A percentile compares a stretch with the other conserved stretches of the same genome.
These are phyloP conservation scores for Drosophila paulistorum DNA, from an alignment of 1,140 invertebrate species.

Conservation along the genomic window DNA sequence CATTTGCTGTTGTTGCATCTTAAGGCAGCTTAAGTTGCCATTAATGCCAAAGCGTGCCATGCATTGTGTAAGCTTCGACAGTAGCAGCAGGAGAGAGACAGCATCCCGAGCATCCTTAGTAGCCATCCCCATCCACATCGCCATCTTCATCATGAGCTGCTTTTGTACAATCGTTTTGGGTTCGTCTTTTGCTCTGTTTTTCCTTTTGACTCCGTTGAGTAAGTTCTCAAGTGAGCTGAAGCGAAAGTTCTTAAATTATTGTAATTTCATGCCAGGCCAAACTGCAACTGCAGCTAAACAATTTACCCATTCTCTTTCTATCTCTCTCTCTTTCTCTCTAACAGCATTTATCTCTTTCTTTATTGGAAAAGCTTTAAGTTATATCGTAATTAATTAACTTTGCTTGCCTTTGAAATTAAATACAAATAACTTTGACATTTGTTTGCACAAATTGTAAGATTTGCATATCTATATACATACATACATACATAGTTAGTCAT, in stretches of 20 bases:
- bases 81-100: background rate
- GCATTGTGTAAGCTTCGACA: conserved; percentile 24
- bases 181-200: background rate
- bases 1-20: conserved; percentile 50
- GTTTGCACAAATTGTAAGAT: conserved; percentile 55
- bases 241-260: conserved; percentile 72
- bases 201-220: conserved; percentile 23
- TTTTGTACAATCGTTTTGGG: background rate
- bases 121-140: background rate
- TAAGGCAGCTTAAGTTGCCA: conserved; percentile 68
- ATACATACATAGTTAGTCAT: background rate
- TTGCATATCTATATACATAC: background rate
- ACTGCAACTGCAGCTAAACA: conserved; percentile 19
- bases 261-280: conserved; percentile 51
- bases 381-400: conserved; percentile 74
- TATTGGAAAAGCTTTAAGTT: conserved; percentile 42
- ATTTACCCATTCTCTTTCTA: background rate
- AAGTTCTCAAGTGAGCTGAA: conserved; percentile 54
- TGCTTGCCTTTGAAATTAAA: conserved; percentile 74
- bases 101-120: background rate
- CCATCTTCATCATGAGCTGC: background rate
- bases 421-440: conserved; percentile 78
- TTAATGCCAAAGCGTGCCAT: conserved; percentile 51
- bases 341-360: background rate
- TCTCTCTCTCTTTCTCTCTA: background rate